These are phyloP conservation scores for Tigriopus japonicus DNA, from an alignment of 1,140 invertebrate genomes.

Conservation along the genomic window DNA sequence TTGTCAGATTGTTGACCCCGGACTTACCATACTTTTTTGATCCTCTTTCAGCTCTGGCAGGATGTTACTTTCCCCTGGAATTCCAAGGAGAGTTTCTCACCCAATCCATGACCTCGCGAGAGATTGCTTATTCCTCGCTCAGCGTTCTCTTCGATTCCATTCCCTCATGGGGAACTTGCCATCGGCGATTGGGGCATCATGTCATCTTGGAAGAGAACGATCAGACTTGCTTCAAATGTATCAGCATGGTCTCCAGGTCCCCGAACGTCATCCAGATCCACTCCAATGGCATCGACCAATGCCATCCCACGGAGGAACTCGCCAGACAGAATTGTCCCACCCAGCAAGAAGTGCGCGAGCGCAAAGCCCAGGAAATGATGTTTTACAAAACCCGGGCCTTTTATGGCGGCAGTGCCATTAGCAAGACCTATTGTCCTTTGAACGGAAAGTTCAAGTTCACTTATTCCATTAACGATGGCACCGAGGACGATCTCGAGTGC, in stretches of 20 bases:
- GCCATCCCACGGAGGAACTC: constrained; percentile 24
- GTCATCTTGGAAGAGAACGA: constrained; percentile 21
- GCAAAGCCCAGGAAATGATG: constrained; percentile 22
- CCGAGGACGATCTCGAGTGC: constrained; percentile 32
- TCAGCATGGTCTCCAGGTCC: constrained; percentile 9
- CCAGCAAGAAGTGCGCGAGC: constrained; percentile 17
- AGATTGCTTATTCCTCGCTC: constrained; percentile 16
- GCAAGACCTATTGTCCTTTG: constrained; percentile 37
- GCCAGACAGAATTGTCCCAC: constrained; percentile 23
- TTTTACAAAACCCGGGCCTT: constrained; percentile 21
- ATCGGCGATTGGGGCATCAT: constrained; percentile 9
- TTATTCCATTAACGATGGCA: constrained; percentile 35
- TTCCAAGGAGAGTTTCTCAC: constrained; percentile 26
- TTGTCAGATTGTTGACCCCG: too few species aligned
- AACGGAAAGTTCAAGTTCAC: constrained; percentile 40
- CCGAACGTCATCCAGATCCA: constrained; percentile 17
- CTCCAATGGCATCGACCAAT: constrained; percentile 23
- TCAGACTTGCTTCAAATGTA: constrained; percentile 11
- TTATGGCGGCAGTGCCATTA: constrained; percentile 11
- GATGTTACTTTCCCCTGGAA: constrained; percentile 27
- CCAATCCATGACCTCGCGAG: constrained; percentile 19
- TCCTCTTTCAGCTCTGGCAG: constrained; percentile 16
- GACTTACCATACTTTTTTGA: not conserved
- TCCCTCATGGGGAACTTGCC: constrained; percentile 22
- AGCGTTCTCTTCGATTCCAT: constrained; percentile 21